Conservation (phyloP, 1,140 invertebrate species). For the Paraescarpia echinospica region DNA sequence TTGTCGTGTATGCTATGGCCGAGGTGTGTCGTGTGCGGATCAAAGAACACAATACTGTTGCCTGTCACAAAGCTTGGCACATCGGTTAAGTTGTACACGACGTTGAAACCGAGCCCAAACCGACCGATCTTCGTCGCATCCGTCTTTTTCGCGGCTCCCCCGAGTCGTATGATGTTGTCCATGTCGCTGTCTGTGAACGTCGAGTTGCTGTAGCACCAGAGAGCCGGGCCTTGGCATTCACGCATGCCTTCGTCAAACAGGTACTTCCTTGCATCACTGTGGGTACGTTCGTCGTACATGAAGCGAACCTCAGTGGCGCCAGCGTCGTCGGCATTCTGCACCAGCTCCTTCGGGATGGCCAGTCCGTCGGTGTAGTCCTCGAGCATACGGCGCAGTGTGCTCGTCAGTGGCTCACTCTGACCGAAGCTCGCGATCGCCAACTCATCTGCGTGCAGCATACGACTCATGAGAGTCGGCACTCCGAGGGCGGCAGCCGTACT, state of each 20-base stretch:
- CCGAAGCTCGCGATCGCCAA: background rate
- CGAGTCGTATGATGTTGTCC: constrained; percentile 38
- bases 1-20: constrained; percentile 23
- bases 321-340: constrained; percentile 43
- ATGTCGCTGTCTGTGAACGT: constrained; percentile 41
- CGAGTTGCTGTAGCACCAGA: constrained; percentile 43
- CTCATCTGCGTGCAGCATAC: background rate
- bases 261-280: constrained; percentile 24
- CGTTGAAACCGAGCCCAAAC: constrained; percentile 48
- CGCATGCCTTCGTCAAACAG: constrained; percentile 2
- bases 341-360: constrained; percentile 18
- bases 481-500: background rate
- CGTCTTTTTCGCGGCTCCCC: constrained; percentile 38
- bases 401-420: constrained; percentile 40
- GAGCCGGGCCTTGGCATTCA: constrained; percentile 28
- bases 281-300: constrained; percentile 14
- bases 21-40: constrained; percentile 38
- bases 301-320: constrained; percentile 55
- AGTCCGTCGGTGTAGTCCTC: constrained; percentile 28
- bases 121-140: constrained; percentile 46
- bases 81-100: constrained; percentile 48
- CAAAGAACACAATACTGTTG: constrained; percentile 39
- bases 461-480: background rate
- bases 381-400: constrained; percentile 37
- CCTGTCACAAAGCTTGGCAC: constrained; percentile 45